Base-by-base conservation (phyloP, 2,888 invertebrate genomes). In the Hirtodrosophila duncani region DNA sequence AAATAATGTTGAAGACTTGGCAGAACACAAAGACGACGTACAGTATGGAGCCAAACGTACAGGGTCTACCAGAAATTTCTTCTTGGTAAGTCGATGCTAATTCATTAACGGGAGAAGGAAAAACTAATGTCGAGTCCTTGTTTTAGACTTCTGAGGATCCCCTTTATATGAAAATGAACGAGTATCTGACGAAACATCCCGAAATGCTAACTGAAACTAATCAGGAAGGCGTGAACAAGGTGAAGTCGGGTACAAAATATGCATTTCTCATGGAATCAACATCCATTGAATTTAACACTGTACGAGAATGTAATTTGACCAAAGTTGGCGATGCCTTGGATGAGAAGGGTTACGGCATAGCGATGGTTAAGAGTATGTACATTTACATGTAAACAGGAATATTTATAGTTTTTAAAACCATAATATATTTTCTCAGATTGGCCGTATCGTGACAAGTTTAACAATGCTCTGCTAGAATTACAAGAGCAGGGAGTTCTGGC, bases 61-160 rank as follows among this genome's bases (percentile, higher is more conserved):
- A 29, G 98, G 98, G 8, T 94, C 97, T 0, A 98, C 98, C 0
- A 91, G 91, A 43, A 91, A 91, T 58, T 98, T 97, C 84, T 98
- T 98, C 84, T 90, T 91, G 89, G 97, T 96, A 88, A 46, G 31
- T 14, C 3, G 1, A 11, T 1, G n/a, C 17, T 14, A 14, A 1
- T 16, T 8, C 14, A 8, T 13, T 8, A 4, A 8, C 1, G 3
- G n/a, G n/a, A n/a, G n/a, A 14, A 14, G 39, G 20, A 7, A 11
- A n/a, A n/a, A n/a, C n/a, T n/a, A n/a, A n/a, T n/a, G n/a, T n/a
- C n/a, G n/a, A n/a, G n/a, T n/a, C n/a, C n/a, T n/a, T n/a, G n/a
- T n/a, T n/a, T n/a, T n/a, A 78, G 95, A 92, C 92, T 69, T 93
- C 96, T 0, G 92, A 93, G 71, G 91, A 94, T 43, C 88, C 91